Base-by-base conservation (phyloP, 2,888 invertebrate genomes). In the Heliconius ethilla region DNA sequence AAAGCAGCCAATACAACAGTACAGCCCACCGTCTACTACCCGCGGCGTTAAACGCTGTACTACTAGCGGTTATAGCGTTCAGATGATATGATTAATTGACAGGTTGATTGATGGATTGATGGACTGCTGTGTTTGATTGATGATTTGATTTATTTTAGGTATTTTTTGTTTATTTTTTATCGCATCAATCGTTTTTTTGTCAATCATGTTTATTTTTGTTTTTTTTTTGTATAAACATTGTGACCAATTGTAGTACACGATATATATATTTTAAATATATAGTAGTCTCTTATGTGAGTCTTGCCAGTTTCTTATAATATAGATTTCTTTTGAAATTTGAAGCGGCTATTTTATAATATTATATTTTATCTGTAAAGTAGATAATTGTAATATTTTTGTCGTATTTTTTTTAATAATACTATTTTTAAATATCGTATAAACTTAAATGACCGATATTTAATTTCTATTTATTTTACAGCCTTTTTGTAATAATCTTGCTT, bases 1-100 rank as follows among this genome's bases (percentile, higher is more conserved):
- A 95, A 81, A 94, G 91, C 86, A 94, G 94, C 86, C 87, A 93
- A 80, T 94, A 91, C 87, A 94, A 91, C 87, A 93, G 94, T 83
- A 69, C 80, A 4, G 87, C 88, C n/a, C n/a, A 62, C 5, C 84
- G 87, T 2, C 69, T 82, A 29, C 77, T 84, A 73, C 85, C 82
- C 22, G 81, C 84, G 74, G 69, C 80, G 45, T 78, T 81, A 51
- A 78, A 86, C 22, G 81, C 63, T 73, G 81, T 51, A 77, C 87
- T 25, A 80, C 55, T 74, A 51, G 79, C 81, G 59, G 82, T 73
- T 77, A 78, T 82, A 78, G 82, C 82, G 62, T 22, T 59, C 70
- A 79, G 81, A 77, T 81, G 81, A 81, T 81, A 80, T 83, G 84
- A 83, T 74, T 66, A 25, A 29, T 40, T 63, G 51, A 77, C 59